Base-by-base conservation (phyloP, 1,140 invertebrate species). In the Lutraria rhynchaena region DNA sequence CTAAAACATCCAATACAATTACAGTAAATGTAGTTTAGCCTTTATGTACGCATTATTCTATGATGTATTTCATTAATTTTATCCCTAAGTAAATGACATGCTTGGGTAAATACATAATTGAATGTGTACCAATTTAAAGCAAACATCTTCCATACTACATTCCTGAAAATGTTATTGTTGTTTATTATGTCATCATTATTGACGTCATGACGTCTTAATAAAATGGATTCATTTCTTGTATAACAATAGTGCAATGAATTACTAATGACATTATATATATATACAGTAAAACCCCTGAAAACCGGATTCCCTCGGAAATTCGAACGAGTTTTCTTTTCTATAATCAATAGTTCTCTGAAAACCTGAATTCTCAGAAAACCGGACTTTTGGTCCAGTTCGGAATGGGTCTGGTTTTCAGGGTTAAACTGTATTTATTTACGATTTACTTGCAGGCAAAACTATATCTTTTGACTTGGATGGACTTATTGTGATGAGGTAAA, bases 391-490 rank as follows among this genome's bases (percentile, higher is more conserved):
- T n/a, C n/a, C n/a, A n/a, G n/a, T n/a, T n/a, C n/a, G n/a, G n/a
- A n/a, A n/a, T n/a, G n/a, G n/a, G n/a, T n/a, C n/a, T n/a, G n/a
- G n/a, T n/a, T n/a, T n/a, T n/a, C n/a, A n/a, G n/a, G n/a, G n/a
- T n/a, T n/a, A n/a, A n/a, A n/a, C n/a, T n/a, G 9, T 49, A 49
- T 11, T 11, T 19, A 11, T 19, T 49, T 11, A 49, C 19, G 11
- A 11, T 49, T 11, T 11, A 44, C 27, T 65, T 35, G 19, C 37
- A 65, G 61, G 61, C 27, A 46, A 65, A 65, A n/a, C 13, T n/a
- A 65, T 44, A 15, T 0, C 7, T 1, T 65, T 65, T 65, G 61
- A 65, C 61, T 44, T 65, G 9, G 61, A 65, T 44, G 61, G 61
- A 37, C 37, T 65, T 15, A 24, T 65, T 9, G 13, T 33, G 1